Percentiles rank a stretch among this genome's conserved stretches.
Conservation (phyloP, 2,113 vertebrate species). For the Sorex fumeus region DNA sequence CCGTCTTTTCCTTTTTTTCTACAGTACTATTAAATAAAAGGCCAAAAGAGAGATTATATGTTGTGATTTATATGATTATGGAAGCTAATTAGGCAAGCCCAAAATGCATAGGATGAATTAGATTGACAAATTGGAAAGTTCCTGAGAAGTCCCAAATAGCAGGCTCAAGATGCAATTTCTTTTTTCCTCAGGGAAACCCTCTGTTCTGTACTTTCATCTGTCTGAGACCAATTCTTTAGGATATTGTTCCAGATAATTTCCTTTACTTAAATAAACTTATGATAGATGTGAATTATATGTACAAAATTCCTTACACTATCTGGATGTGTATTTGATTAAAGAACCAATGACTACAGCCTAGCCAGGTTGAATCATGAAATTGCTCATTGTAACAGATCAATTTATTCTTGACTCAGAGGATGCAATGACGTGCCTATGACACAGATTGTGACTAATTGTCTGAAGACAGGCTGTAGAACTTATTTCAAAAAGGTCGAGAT, state of each 20-base stretch:
- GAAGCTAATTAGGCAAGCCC: not conserved
- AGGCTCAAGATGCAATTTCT: not conserved
- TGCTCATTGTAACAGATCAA: not conserved
- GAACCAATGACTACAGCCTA: not conserved
- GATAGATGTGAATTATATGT: not conserved
- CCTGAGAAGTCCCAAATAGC: not conserved
- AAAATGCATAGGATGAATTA: not conserved
- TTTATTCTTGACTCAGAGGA: not conserved
- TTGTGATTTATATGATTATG: not conserved
- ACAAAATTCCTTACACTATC: not conserved
- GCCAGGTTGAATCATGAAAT: not conserved
- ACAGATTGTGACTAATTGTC: not conserved
- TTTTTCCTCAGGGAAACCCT: not conserved
- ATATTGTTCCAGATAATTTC: not conserved
- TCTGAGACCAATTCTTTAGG: not conserved
- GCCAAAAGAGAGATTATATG: not conserved
- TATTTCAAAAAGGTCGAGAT: constrained; percentile 14
- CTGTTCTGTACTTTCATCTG: not conserved
- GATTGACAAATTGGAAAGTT: not conserved
- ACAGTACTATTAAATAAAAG: not conserved
- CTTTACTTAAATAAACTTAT: constrained; percentile 14
- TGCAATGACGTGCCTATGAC: not conserved
- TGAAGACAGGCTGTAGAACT: not conserved
- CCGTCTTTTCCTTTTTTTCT: not conserved
- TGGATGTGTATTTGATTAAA: constrained; percentile 15